Conservation (phyloP, 2,113 vertebrate genomes). For the Camelus bactrianus region DNA sequence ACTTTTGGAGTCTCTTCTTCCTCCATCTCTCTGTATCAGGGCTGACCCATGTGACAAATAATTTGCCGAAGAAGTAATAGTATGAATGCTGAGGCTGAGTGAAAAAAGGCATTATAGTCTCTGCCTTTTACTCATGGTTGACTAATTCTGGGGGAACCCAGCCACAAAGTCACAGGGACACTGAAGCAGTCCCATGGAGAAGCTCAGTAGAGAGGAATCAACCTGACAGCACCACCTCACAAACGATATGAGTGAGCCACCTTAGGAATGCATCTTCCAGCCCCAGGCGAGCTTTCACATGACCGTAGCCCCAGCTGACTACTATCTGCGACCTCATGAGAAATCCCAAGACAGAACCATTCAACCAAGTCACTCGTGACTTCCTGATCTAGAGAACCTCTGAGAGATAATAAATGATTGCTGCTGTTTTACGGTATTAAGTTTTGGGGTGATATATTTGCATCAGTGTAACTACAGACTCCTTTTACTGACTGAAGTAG, state of each 20-base stretch:
- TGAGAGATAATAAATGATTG: neutral
- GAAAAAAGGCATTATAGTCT: neutral
- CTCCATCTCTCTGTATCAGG: neutral
- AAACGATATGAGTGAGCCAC: neutral
- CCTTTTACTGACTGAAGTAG: neutral
- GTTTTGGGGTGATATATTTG: neutral
- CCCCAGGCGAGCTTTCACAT: neutral
- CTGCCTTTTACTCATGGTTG: neutral
- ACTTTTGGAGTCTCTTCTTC: neutral
- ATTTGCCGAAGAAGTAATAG: neutral
- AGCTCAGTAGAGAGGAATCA: neutral
- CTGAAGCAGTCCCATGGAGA: neutral
- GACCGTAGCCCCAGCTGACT: neutral
- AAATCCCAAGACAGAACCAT: neutral
- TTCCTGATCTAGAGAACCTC: neutral
- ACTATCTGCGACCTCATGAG: neutral
- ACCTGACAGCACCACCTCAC: neutral
- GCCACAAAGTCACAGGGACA: neutral
- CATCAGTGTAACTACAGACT: neutral
- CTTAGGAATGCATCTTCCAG: neutral
- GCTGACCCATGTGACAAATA: neutral
- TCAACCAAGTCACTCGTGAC: neutral
- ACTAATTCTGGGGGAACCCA: neutral
- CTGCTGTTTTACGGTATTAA: neutral
- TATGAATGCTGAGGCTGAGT: neutral